Base-by-base conservation (phyloP, 2,797 vertebrate genomes). In the Tenualosa thibaudeaui region DNA sequence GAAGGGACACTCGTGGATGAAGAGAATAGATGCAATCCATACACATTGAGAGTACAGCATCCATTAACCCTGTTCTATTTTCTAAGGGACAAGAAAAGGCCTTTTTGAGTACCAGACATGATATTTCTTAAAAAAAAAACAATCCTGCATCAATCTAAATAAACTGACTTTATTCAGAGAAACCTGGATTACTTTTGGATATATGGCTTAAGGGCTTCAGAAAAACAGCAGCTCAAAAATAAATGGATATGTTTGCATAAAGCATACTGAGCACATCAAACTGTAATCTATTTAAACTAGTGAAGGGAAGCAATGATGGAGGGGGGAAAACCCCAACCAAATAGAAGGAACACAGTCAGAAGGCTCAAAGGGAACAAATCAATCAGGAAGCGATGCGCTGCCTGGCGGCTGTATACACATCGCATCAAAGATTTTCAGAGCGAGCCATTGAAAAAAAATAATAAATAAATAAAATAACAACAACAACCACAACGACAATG, bases 341-440 rank as follows among this genome's bases (percentile, higher is more conserved):
- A 90, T 19, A 56, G 87, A 93, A 94, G 91, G 89, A 91, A 94
- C 90, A 93, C 90, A 91, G 89, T 81, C 87, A 87, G 89, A 88
- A 85, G 90, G 89, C 87, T 87, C 88, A 91, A 92, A 94, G 88
- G 86, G 85, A 97, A 96, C 96, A 97, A 98, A 98, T 98, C 97
- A 98, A 95, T 95, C 94, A 87, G 96, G 89, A 94, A 94, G 96
- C 96, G 95, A 96, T 95, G 94, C 91, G 96, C 98, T 98, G 54
- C 54, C 54, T 56, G 96, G 96, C 96, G 97, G 97, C 97, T 98
- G 97, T 97, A 97, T 97, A 97, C 97, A 97, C 97, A 98, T 97
- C 96, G 97, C 96, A 97, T 98, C 97, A 98, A 98, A 98, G 97
- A 98, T 97, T 98, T 95, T 98, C 96, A 96, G 96, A 97, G 97